A percentile compares a stretch with the other conserved stretches of the same genome.
Conservation (phyloP, 1,140 invertebrate species). For the Heterodera schachtii region DNA sequence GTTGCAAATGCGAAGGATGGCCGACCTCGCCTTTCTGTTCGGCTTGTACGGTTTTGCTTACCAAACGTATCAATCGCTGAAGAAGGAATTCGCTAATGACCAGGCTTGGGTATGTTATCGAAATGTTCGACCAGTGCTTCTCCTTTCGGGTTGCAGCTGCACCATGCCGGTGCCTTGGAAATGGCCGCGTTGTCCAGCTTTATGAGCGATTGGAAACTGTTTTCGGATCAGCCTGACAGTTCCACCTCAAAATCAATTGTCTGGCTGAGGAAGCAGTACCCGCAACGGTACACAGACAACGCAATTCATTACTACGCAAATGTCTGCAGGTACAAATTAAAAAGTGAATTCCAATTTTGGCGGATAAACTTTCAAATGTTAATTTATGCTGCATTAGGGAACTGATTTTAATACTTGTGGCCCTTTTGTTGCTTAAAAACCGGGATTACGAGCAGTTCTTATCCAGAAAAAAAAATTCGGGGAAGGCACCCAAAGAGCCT, state of each 20-base stretch:
- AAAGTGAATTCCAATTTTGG: too few relatives aligned
- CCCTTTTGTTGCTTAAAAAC: too few relatives aligned
- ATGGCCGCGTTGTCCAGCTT: constrained; percentile 54
- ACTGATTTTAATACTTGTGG: too few relatives aligned
- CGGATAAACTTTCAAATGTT: constrained; percentile 3
- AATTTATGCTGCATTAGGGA: background rate
- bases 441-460: too few relatives aligned
- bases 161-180: constrained; percentile 60
- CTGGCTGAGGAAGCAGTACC: constrained; percentile 47
- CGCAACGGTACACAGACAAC: constrained; percentile 52
- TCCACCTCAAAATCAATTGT: constrained; percentile 19
- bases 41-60: constrained; percentile 89
- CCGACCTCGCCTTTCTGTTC: constrained; percentile 93
- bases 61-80: constrained; percentile 88
- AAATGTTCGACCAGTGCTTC: too few relatives aligned
- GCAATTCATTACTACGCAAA: constrained; percentile 56
- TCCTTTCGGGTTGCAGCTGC: constrained; percentile 8
- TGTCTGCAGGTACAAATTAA: constrained; percentile 43
- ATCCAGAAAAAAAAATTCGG: too few relatives aligned
- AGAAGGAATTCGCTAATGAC: constrained; percentile 91
- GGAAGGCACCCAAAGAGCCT: too few relatives aligned
- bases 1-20: constrained; percentile 85
- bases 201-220: constrained; percentile 30
- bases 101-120: constrained; percentile 87
- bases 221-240: constrained; percentile 13